Percentiles rank a stretch among this genome's conserved stretches.
phyloP scores from a whole-genome alignment of 2,888 invertebrate species.

The Pinctada fucata region DNA sequence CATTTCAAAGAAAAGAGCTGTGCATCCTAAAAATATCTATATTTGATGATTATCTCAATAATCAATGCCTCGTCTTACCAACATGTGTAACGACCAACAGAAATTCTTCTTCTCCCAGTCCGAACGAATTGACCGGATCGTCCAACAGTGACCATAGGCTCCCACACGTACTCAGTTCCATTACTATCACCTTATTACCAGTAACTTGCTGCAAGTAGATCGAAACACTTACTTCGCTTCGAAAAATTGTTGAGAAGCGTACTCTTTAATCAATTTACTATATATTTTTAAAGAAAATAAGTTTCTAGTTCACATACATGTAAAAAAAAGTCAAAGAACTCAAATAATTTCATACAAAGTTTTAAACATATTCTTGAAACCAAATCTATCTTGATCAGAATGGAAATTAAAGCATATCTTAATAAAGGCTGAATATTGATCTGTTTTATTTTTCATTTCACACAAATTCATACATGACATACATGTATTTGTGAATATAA shows the following conservation, averaged over 20 bases:
- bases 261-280: no score
- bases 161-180: slow-evolving; percentile 93
- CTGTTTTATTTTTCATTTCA: no score
- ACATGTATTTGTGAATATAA: no score
- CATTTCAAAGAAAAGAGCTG: no score
- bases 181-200: slow-evolving; percentile 84
- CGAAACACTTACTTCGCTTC: no score
- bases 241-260: no score
- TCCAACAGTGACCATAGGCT: slow-evolving; percentile 95
- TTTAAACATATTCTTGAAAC: neutral
- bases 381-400: no score
- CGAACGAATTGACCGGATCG: slow-evolving; percentile 96
- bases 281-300: neutral
- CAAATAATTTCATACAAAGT: neutral
- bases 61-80: slow-evolving; percentile 64
- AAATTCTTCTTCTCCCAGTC: slow-evolving; percentile 93
- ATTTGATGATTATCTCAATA: no score
- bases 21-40: no score
- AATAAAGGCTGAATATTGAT: no score
- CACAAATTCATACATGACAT: no score
- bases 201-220: slow-evolving; percentile 48
- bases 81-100: slow-evolving; percentile 91
- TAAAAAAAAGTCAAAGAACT: neutral
- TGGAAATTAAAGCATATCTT: no score
- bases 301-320: neutral